Conservation (phyloP, 1,140 invertebrate genomes). For the Drosophila ercepeae region DNA sequence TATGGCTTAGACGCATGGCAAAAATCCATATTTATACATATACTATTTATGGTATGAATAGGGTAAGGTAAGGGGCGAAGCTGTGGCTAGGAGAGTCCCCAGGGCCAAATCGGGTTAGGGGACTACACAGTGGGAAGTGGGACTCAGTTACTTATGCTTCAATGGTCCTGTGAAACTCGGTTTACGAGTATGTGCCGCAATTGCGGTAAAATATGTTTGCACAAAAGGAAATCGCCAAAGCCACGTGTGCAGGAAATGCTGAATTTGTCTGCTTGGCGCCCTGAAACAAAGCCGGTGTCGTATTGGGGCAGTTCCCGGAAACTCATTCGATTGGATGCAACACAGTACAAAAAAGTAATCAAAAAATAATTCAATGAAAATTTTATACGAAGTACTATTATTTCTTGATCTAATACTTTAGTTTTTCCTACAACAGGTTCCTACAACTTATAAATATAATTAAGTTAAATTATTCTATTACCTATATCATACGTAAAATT, state of each 20-base stretch:
- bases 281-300: slow-evolving; percentile 56
- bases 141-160: slow-evolving; percentile 66
- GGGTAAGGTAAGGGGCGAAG: slow-evolving; percentile 33
- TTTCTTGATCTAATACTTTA: too few relatives aligned
- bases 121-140: not conserved
- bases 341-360: not conserved
- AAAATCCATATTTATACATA: slow-evolving; percentile 65
- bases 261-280: slow-evolving; percentile 71
- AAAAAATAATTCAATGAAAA: not conserved
- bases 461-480: too few relatives aligned
- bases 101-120: slow-evolving; percentile 15
- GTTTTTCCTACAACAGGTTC: too few relatives aligned
- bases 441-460: too few relatives aligned
- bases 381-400: too few relatives aligned
- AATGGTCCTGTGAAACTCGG: slow-evolving; percentile 51
- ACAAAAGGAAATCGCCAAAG: slow-evolving; percentile 80
- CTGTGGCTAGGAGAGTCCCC: too few relatives aligned
- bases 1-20: slow-evolving; percentile 66
- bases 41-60: slow-evolving; percentile 57
- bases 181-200: slow-evolving; percentile 58
- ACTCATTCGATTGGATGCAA: slow-evolving; percentile 17
- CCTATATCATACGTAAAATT: too few relatives aligned
- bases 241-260: slow-evolving; percentile 77
- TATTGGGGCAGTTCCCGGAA: slow-evolving; percentile 15
- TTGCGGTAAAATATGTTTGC: slow-evolving; percentile 81